Conservation (phyloP, 1,140 invertebrate genomes). For the Lepidurus apus region DNA sequence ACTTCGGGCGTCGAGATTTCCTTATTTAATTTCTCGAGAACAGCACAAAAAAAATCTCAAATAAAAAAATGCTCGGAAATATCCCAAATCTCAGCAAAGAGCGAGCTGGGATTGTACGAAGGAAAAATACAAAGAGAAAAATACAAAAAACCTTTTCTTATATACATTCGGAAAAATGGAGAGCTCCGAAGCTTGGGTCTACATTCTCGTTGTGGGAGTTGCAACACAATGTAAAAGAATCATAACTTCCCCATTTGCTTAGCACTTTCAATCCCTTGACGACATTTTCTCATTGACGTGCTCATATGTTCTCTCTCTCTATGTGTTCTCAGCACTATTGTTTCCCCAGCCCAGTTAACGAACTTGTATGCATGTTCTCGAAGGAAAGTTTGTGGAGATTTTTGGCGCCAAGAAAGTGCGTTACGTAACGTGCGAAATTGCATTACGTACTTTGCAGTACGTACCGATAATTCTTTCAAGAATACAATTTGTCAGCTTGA, state of each 20-base stretch:
- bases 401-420: too few relatives aligned
- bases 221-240: not conserved
- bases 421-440: too few relatives aligned
- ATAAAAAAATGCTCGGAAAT: not conserved
- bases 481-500: too few relatives aligned
- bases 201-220: not conserved
- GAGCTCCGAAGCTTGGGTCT: not conserved
- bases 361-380: too few relatives aligned
- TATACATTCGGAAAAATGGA: not conserved
- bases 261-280: not conserved
- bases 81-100: not conserved
- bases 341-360: too few relatives aligned
- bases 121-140: not conserved
- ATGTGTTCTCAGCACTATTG: too few relatives aligned
- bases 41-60: not conserved
- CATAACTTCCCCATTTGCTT: slow-evolving; percentile 15
- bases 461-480: too few relatives aligned
- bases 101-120: not conserved
- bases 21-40: not conserved
- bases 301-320: too few relatives aligned
- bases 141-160: not conserved
- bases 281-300: too few relatives aligned
- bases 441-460: too few relatives aligned
- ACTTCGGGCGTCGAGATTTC: not conserved
- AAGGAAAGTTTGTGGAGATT: too few relatives aligned